A percentile compares a stretch with the other conserved stretches of the same genome.
phyloP scores from a whole-genome alignment of 2,797 vertebrate genomes.

The Chaenodraco wilsoni region DNA sequence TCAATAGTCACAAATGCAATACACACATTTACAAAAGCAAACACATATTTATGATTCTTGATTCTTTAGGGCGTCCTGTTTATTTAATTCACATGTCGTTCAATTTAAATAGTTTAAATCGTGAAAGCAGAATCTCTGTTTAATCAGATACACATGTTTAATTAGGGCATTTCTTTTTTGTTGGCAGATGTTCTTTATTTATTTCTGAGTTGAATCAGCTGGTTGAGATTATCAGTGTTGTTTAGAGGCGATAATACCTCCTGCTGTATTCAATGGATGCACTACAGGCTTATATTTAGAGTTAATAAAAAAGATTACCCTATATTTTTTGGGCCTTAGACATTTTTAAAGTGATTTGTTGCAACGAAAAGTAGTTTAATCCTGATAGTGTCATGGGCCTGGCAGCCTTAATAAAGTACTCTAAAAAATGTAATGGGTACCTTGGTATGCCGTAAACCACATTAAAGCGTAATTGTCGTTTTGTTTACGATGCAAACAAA shows the following conservation, averaged over 20 bases:
- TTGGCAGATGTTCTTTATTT: not conserved
- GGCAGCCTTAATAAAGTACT: not conserved
- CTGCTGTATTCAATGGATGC: not conserved
- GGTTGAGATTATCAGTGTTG: not conserved
- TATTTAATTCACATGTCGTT: not conserved
- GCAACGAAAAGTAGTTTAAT: not conserved
- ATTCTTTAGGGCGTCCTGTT: not conserved
- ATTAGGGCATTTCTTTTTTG: not conserved
- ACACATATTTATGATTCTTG: too few species aligned
- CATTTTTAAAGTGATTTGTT: not conserved
- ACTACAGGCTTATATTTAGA: slow-evolving; percentile 60
- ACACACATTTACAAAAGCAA: too few species aligned
- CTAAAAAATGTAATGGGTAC: too few species aligned
- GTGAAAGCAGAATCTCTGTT: not conserved
- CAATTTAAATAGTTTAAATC: not conserved
- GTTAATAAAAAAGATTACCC: too few species aligned
- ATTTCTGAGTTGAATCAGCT: not conserved
- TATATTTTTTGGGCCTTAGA: not conserved
- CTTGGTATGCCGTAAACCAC: not conserved
- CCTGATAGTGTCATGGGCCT: not conserved
- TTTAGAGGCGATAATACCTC: not conserved
- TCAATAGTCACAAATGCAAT: too few species aligned
- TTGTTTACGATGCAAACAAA: not conserved
- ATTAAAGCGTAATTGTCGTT: not conserved
- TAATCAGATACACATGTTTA: not conserved